Percentiles rank a stretch among this genome's conserved stretches.
Conservation (phyloP, 2,888 invertebrate genomes). For the Trachelus stipa region DNA sequence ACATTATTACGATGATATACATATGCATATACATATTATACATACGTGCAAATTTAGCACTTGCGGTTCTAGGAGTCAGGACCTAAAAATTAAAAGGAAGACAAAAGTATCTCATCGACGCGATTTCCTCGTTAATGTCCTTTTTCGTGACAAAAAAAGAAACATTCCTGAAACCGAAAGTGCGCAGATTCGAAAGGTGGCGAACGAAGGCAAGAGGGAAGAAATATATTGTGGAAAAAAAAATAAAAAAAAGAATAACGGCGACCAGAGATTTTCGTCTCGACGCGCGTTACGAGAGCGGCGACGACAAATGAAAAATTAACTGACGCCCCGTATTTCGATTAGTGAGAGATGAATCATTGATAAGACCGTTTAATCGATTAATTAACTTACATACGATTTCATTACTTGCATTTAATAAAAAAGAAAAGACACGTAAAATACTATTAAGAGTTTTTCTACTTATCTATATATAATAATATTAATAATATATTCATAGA, state of each 20-base stretch:
- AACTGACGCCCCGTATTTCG: conserved; percentile 30
- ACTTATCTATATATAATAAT: conserved; percentile 19
- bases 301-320: conserved; percentile 26
- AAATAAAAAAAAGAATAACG: conserved; percentile 21
- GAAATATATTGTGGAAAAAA: conserved; percentile 16
- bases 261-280: conserved; percentile 28
- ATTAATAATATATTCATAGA: conserved; percentile 1
- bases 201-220: conserved; percentile 25
- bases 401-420: conserved; percentile 51
- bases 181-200: conserved; percentile 24
- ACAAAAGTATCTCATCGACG: too few species aligned
- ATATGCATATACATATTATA: conserved; percentile 4
- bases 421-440: conserved; percentile 37
- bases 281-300: too few species aligned
- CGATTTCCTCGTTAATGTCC: too few species aligned
- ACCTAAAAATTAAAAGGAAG: not conserved
- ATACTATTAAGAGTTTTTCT: conserved; percentile 28
- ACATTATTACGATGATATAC: conserved; percentile 10
- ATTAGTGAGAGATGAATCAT: conserved; percentile 43
- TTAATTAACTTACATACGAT: conserved; percentile 37
- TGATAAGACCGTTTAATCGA: conserved; percentile 33
- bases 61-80: not conserved
- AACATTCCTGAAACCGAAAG: conserved; percentile 21
- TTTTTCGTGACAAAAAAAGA: conserved; percentile 2
- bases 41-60: conserved; percentile 1